Evolutionary conservation across 2,888 invertebrate species (phyloP), one percentile per base, ranked within the genome.

Genomic region (Dyspetes luteomarginatus): DNA sequence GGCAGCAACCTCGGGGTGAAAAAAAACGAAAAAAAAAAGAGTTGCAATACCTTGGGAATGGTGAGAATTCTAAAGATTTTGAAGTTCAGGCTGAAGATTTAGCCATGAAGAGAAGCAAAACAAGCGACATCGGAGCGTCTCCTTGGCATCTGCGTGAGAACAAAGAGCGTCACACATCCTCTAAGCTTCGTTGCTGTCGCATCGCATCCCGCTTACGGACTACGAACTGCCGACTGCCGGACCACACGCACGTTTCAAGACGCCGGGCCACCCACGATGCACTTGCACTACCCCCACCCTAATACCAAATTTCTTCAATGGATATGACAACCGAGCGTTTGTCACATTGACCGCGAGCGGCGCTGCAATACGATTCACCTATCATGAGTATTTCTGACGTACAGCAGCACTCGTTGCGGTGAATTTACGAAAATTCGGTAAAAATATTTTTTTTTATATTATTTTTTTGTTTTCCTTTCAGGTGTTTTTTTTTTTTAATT

Each of bases 231-330:
- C n/a, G n/a, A n/a, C 81, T 77, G 82, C 83, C 83, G 84, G 89
- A 89, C 89, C 89, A 89, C 90, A 89, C 90, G 86, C 87, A 78
- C 82, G 84, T 81, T 83, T 69, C 78, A 78, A 82, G 81, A 85
- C 84, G 65, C 67, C 69, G 76, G 90, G 82, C 90, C 90, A 90
- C 90, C 90, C 89, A 89, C 89, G 87, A 85, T 81, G 86, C 75
- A 62, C 73, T 81, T 78, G 82, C 83, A 78, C 71, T 72, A 71
- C 41, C 68, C 81, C 68, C 65, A 58, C 72, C 45, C 73, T 43
- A 65, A 24, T 24, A 12, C 52, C 5, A 52, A 45, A 22, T 52
- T 56, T 78, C 55, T 73, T 67, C 58, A 76, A 76, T 77, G 79
- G 74, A 75, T n/a, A n/a, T 76, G 81, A 79, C 81, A 73, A 76